Conservation (phyloP, 30 jellyfish, hydroid and myxozoan genomes). For the Aurelia aurita region DNA sequence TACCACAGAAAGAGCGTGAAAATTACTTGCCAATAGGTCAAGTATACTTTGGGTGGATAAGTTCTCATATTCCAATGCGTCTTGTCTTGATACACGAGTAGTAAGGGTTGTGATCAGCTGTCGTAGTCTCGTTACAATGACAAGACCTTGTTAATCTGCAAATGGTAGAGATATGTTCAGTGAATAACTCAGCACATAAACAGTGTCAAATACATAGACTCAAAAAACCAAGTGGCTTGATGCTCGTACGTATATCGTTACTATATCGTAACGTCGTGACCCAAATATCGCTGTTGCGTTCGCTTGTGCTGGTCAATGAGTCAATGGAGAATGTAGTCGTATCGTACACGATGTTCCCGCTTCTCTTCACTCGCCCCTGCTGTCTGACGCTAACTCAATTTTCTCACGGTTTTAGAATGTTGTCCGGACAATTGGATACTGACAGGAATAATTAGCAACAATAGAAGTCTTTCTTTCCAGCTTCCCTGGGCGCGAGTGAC, state of each 20-base stretch:
- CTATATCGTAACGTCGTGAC: neutral
- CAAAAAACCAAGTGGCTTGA: no score
- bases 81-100: no score
- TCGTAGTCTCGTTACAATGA: no score
- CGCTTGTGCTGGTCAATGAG: neutral
- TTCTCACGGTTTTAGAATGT: constrained; percentile 70
- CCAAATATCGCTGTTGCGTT: neutral
- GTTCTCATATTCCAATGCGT: constrained; percentile 41
- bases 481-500: constrained; percentile 34
- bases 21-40: constrained; percentile 64
- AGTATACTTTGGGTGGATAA: neutral
- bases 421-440: constrained; percentile 57
- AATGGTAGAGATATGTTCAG: neutral
- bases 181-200: neutral
- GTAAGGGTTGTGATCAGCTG: no score
- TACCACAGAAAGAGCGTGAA: constrained; percentile 47
- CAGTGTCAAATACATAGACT: no score
- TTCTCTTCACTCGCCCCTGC: constrained; percentile 57
- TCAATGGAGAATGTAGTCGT: constrained; percentile 6
- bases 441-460: constrained; percentile 56
- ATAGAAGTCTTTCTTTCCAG: constrained; percentile 45
- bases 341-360: constrained; percentile 24
- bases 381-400: constrained; percentile 63
- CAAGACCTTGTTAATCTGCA: neutral
- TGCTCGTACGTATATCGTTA: neutral